These are phyloP conservation scores for Lithophane semibrunnea DNA, from an alignment of 2,888 invertebrate genomes.

Conservation along the genomic window DNA sequence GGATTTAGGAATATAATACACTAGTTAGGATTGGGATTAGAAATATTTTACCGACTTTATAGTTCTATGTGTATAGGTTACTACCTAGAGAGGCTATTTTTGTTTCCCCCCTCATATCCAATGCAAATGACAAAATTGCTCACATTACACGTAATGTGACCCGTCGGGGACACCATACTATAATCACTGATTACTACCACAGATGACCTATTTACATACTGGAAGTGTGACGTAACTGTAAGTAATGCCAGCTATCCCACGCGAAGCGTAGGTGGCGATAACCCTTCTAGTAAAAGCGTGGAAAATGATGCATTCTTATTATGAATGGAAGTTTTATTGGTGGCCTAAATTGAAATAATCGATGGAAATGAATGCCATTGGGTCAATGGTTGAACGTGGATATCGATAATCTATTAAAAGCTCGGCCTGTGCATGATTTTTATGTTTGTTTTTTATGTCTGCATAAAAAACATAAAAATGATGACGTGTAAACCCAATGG, in stretches of 20 bases:
- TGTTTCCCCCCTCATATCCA: too few relatives aligned
- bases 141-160: background rate
- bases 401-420: background rate
- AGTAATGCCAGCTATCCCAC: background rate
- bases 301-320: conserved; percentile 22
- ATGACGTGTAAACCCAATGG: too few relatives aligned
- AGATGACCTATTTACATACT: conserved; percentile 42
- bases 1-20: too few relatives aligned
- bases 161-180: background rate
- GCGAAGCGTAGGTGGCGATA: conserved; percentile 10
- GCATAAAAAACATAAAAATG: too few relatives aligned
- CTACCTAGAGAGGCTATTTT: too few relatives aligned
- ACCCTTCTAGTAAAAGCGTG: conserved; percentile 22
- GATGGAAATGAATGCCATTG: conserved; percentile 32
- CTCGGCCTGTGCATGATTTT: background rate
- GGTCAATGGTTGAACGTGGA: background rate
- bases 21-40: too few relatives aligned
- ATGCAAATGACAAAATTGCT: conserved; percentile 3
- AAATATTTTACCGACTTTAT: background rate
- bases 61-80: background rate
- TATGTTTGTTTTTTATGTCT: too few relatives aligned
- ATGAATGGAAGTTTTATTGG: conserved; percentile 29
- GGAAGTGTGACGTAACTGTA: conserved; percentile 16
- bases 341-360: conserved; percentile 45
- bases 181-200: conserved; percentile 21